These are phyloP conservation scores for Neoniphon sammara DNA, from an alignment of 2,797 vertebrate species.

Conservation along the genomic window DNA sequence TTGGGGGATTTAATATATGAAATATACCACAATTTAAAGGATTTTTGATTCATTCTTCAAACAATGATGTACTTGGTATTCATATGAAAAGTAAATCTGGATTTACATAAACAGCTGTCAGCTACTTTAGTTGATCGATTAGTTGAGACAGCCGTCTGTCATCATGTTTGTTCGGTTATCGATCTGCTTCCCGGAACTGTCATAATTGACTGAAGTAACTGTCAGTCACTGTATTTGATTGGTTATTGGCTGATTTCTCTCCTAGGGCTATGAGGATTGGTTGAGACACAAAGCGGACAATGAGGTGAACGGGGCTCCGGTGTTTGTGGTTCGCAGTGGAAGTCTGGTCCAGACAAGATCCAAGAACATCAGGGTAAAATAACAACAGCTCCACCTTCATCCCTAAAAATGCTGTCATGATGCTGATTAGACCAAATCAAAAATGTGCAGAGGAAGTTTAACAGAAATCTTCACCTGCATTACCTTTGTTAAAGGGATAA, in stretches of 20 bases:
- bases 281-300: conserved; percentile 98
- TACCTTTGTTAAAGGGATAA: not conserved
- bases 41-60: not conserved
- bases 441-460: not conserved
- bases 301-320: conserved; percentile 96
- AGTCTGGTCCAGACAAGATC: conserved; percentile 98
- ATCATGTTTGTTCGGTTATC: not conserved
- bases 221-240: not conserved
- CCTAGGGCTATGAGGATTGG: conserved; percentile 97
- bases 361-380: conserved; percentile 95
- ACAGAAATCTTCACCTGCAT: not conserved
- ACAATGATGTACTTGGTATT: not conserved
- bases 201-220: not conserved
- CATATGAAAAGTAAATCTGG: not conserved
- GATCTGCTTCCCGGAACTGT: not conserved
- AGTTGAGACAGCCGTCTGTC: not conserved
- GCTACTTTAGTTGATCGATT: not conserved
- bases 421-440: not conserved
- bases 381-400: not conserved
- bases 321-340: conserved; percentile 97
- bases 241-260: not conserved
- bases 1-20: too few relatives aligned
- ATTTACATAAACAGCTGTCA: not conserved
- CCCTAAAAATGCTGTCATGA: not conserved
- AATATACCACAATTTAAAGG: too few relatives aligned